These are phyloP conservation scores for Athrips mouffetella DNA, from an alignment of 2,888 invertebrate species.

Conservation along the genomic window DNA sequence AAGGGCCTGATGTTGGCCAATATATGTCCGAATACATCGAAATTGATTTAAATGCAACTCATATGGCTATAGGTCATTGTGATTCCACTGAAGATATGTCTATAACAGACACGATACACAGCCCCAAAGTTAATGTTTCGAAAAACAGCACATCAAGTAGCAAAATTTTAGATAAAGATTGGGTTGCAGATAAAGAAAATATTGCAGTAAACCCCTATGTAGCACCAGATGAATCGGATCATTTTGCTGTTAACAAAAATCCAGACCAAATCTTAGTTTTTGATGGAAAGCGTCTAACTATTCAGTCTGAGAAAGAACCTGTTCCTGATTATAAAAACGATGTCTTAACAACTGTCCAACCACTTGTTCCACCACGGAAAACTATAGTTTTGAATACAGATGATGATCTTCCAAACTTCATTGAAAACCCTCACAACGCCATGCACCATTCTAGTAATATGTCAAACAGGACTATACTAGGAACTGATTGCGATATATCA, in stretches of 20 bases:
- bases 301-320: slow-evolving; percentile 40
- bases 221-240: slow-evolving; percentile 42
- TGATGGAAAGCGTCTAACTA: slow-evolving; percentile 56
- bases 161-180: slow-evolving; percentile 38
- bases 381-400: slow-evolving; percentile 52
- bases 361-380: slow-evolving; percentile 37
- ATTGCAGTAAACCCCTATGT: slow-evolving; percentile 57
- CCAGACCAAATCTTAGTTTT: slow-evolving; percentile 57
- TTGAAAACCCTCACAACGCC: slow-evolving; percentile 27
- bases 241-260: slow-evolving; percentile 52
- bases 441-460: slow-evolving; percentile 11
- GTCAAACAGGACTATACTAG: not conserved
- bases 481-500: slow-evolving; percentile 25
- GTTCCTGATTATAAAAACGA: slow-evolving; percentile 31
- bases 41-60: slow-evolving; percentile 57
- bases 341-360: slow-evolving; percentile 24
- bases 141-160: slow-evolving; percentile 29
- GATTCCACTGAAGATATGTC: slow-evolving; percentile 57
- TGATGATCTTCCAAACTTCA: slow-evolving; percentile 58
- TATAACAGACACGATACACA: slow-evolving; percentile 56
- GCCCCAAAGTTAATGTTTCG: slow-evolving; percentile 50
- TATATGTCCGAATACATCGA: slow-evolving; percentile 58
- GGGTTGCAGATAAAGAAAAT: slow-evolving; percentile 63
- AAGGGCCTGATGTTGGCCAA: slow-evolving; percentile 33
- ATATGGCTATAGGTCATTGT: slow-evolving; percentile 35